Evolutionary conservation across 2,113 vertebrate genomes (phyloP), one percentile per base, ranked within the genome.

Genomic region (Rhinogobius similis): DNA sequence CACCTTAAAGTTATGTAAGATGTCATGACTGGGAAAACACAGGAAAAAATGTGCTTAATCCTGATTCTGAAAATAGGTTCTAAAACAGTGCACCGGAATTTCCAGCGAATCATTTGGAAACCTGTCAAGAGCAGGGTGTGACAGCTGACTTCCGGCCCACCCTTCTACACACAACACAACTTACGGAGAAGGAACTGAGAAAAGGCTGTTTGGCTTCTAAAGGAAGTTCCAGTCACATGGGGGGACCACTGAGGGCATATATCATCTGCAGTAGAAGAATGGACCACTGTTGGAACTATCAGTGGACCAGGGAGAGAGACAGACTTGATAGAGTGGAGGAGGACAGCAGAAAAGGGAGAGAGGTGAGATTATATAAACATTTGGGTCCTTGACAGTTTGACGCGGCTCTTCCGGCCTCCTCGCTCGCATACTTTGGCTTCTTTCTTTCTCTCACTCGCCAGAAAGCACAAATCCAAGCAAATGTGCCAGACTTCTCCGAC

Each of bases 171-270:
- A 62, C 81, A 76, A 63, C 73, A 78, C 77, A 77, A 81, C 24
- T 16, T 2, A 18, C 76, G 87, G 84, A 82, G 74, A 77, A 79
- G 5, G 13, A 0, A 29, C 76, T 88, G 84, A 82, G 74, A 83
- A 64, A 72, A 78, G 86, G 92, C 92, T 93, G 94, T 86, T 93
- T 82, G 83, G 83, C 85, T 62, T 77, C 82, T 87, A 91, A 92
- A 94, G 93, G 93, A 94, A 94, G 91, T 87, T 80, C 67, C 85
- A 87, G 83, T 72, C 53, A 82, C 76, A 75, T 86, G 39, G 50
- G 11, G 86, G 72, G 78, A 68, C 73, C 59, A 78, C 67, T 76
- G 59, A 0, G 18, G 70, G 65, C 77, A 58, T 70, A 16, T 9
- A 70, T 75, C 78, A 48, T 36, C 44, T 55, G 48, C 67, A 63